Base-by-base conservation (phyloP, 2,888 invertebrate species). In the Metallyticus violacea region DNA sequence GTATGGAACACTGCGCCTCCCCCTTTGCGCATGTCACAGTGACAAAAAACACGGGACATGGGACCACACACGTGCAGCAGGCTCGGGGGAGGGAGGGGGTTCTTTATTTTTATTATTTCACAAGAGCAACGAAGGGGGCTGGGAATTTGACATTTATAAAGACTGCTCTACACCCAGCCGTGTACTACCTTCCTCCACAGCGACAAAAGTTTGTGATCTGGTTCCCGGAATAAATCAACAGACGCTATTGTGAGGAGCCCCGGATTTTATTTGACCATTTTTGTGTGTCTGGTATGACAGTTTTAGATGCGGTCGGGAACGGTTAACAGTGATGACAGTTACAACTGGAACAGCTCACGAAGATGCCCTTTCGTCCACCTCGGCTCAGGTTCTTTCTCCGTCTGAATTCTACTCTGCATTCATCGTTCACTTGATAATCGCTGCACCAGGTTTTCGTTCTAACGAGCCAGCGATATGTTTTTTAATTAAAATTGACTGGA, bases 111-210 rank as follows among this genome's bases (percentile, higher is more conserved):
- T 30, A 30, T 81, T 30, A 81, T 81, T 80, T 25, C n/a, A 80
- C 25, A 25, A 6, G 27, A 79, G 79, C 26, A 7, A 78, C 81
- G 81, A 81, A n/a, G 81, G 30, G 81, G 81, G 81, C 81, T 30
- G 81, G 81, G 81, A 81, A 81, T 81, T n/a, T 81, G 81, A 81
- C 81, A 81, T 81, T 81, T 81, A 81, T 81, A 81, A 30, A 81
- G 81, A 80, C 7, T 80, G 27, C 30, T 25, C 81, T 30, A n/a
- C 81, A 27, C 22, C 29, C 15, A 80, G n/a, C 30, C 80, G 26
- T 78, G 30, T 29, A 3, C 4, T 5, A 29, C 7, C 1, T 26
- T 79, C 79, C 26, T 26, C 7, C 9, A 62, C 76, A 15, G n/a
- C 1, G 40, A 62, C 40, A 62, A 40, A 25, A 28, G 29, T 81